A percentile compares a stretch with the other conserved stretches of the same genome.
phyloP scores from a whole-genome alignment of 2,113 vertebrate species.

The Recurvirostra avosetta region DNA sequence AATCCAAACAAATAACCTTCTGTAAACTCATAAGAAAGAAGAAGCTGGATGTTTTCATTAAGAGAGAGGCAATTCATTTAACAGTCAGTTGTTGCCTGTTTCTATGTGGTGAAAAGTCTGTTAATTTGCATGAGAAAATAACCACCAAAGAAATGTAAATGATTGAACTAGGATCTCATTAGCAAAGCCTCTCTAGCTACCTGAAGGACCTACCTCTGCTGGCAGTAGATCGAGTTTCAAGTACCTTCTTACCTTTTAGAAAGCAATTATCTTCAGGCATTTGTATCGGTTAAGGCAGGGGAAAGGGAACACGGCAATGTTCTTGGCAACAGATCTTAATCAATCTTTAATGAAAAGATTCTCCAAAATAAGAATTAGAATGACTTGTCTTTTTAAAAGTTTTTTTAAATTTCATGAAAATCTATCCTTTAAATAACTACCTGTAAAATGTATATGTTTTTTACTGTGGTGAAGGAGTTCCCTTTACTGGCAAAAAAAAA shows the following conservation, averaged over 20 bases:
- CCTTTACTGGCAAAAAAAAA: neutral
- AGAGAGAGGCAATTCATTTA: constrained; percentile 43
- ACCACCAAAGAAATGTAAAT: constrained; percentile 59
- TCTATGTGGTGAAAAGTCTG: constrained; percentile 18
- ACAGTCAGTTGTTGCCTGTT: constrained; percentile 5
- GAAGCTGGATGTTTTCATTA: constrained; percentile 35
- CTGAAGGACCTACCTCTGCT: constrained; percentile 41
- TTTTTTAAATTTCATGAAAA: neutral
- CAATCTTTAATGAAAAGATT: neutral
- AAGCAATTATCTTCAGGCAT: constrained; percentile 47
- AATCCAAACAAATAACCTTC: constrained; percentile 59
- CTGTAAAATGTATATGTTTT: neutral
- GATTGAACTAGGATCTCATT: constrained; percentile 37
- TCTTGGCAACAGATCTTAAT: constrained; percentile 2
- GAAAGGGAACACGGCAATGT: neutral
- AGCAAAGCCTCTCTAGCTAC: constrained; percentile 46
- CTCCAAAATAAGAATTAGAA: neutral
- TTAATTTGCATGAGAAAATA: constrained; percentile 65
- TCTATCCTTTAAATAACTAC: neutral
- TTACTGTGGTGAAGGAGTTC: neutral
- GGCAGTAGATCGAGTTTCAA: constrained; percentile 52
- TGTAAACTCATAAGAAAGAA: constrained; percentile 24
- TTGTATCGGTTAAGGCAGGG: constrained; percentile 9
- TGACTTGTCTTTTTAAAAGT: neutral
- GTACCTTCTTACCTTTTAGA: constrained; percentile 56